These are phyloP conservation scores for Masnerella sp. DNA, from an alignment of 2,888 invertebrate genomes.

Conservation along the genomic window DNA sequence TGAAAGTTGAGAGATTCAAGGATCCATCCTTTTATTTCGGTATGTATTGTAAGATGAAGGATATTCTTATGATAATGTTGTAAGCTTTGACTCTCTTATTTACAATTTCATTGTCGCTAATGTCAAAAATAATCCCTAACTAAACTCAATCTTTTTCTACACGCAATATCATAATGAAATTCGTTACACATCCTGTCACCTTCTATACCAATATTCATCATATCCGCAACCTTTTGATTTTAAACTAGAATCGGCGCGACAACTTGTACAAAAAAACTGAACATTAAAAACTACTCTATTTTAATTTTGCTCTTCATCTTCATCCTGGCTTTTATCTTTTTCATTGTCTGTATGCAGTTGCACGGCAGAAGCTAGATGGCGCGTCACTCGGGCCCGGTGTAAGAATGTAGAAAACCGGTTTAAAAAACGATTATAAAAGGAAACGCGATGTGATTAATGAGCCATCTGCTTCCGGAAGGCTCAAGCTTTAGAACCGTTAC, in stretches of 20 bases:
- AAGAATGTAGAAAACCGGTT: constrained; percentile 44
- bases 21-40: too few species aligned
- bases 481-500: constrained; percentile 34
- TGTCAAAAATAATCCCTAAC: constrained; percentile 48
- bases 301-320: not conserved
- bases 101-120: constrained; percentile 41
- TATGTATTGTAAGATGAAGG: too few species aligned
- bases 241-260: constrained; percentile 10
- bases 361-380: not conserved
- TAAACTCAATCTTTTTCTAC: too few species aligned
- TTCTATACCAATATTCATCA: too few species aligned
- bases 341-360: too few species aligned
- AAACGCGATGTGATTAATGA: not conserved
- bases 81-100: constrained; percentile 56
- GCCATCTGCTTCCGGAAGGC: not conserved
- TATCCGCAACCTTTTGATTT: not conserved
- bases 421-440: constrained; percentile 44
- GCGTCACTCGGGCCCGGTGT: not conserved
- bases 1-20: too few species aligned
- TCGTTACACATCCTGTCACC: too few species aligned
- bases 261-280: not conserved
- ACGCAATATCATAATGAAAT: too few species aligned
- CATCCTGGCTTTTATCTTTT: not conserved
- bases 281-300: too few species aligned
- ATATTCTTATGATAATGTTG: too few species aligned